A percentile compares a stretch with the other conserved stretches of the same genome.
Evolutionary conservation across 2,797 vertebrate genomes (phyloP).

Genomic region (Sphenopsis melanotis): DNA sequence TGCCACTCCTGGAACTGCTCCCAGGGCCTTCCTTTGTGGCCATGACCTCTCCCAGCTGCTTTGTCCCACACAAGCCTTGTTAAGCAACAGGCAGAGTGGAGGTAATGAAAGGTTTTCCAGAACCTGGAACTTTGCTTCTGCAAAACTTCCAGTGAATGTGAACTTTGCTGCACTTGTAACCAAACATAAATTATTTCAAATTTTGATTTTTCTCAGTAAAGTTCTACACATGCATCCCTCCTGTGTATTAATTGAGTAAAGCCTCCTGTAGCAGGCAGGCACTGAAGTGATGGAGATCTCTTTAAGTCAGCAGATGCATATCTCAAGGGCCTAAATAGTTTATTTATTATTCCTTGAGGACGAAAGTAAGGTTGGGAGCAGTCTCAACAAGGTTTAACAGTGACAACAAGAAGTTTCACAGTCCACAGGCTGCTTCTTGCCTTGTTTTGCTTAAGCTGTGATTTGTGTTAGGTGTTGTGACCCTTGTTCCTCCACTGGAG

Average conservation of each 20-base stretch:
- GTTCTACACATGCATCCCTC: rapidly evolving
- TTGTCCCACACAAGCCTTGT: rapidly evolving
- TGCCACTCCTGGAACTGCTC: background rate
- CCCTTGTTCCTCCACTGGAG: background rate
- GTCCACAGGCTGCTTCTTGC: background rate
- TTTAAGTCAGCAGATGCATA: background rate
- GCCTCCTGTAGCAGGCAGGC: background rate
- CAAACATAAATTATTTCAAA: background rate
- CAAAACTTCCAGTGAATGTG: background rate
- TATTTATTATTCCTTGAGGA: background rate
- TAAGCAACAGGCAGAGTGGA: background rate
- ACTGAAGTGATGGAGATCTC: background rate
- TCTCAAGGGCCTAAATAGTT: background rate
- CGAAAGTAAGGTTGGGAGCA: background rate
- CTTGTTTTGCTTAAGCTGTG: background rate
- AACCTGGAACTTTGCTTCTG: background rate
- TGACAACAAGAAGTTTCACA: background rate
- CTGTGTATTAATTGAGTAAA: background rate
- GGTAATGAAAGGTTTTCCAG: background rate
- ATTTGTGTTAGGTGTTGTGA: background rate
- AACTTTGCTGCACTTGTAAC: background rate
- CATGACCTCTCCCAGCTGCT: background rate
- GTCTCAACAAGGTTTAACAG: background rate
- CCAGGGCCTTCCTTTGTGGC: background rate
- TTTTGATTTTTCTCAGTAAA: background rate